phyloP scores from a whole-genome alignment of 2,797 vertebrate species.

The Premnoplex brunnescens region DNA sequence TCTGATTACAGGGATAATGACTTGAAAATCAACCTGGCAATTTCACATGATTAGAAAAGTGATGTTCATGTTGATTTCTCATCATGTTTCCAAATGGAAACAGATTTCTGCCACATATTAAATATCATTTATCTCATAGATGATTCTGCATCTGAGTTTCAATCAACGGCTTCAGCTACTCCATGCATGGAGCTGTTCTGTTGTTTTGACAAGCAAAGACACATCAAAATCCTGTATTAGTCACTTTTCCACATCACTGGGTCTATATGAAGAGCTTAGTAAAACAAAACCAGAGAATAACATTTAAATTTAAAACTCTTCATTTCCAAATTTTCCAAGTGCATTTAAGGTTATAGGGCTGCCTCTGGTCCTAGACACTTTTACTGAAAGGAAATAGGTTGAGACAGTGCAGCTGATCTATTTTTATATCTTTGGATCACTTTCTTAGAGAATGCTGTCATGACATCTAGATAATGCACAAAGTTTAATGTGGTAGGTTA shows the following conservation, averaged over 20 bases:
- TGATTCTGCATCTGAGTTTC: not conserved
- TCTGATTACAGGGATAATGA: slow-evolving; percentile 34
- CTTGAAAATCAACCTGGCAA: slow-evolving; percentile 36
- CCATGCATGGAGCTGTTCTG: not conserved
- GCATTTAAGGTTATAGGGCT: not conserved
- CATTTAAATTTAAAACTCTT: not conserved
- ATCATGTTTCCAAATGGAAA: slow-evolving; percentile 30
- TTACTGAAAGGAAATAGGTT: not conserved
- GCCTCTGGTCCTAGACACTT: not conserved
- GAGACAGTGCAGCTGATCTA: not conserved
- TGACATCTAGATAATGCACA: not conserved
- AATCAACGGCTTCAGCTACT: not conserved
- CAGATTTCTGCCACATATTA: not conserved
- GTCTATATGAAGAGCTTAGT: not conserved
- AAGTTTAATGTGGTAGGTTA: not conserved
- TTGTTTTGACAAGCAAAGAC: slow-evolving; percentile 8
- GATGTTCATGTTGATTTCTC: slow-evolving; percentile 23
- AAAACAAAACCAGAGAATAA: not conserved
- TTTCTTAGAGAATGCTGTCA: not conserved
- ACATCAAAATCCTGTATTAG: not conserved
- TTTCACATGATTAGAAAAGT: slow-evolving; percentile 44
- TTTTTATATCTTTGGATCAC: not conserved
- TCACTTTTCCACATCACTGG: not conserved
- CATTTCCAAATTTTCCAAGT: not conserved
- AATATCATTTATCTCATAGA: not conserved